Percentiles rank a stretch among this genome's conserved stretches.
These are phyloP conservation scores for Mormyrus hasselquistii DNA, from an alignment of 2,797 vertebrate species.

Conservation along the genomic window DNA sequence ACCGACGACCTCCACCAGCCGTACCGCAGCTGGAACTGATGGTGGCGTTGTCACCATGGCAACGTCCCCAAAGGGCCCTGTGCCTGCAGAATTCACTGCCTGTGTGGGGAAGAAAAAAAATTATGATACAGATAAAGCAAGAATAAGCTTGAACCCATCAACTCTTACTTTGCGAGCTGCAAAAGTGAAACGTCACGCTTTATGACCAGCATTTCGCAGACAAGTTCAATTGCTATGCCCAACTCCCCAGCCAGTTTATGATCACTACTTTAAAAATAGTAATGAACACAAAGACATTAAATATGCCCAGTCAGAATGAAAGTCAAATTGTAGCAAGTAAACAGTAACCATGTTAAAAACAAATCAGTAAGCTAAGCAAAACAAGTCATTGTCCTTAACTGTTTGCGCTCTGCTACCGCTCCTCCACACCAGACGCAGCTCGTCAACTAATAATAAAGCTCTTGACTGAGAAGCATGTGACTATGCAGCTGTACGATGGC, in stretches of 20 bases:
- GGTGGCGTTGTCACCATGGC: conserved; percentile 55
- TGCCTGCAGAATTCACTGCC: conserved; percentile 62
- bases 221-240: background rate
- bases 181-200: background rate
- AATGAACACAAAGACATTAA: background rate
- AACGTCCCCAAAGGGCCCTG: conserved; percentile 59
- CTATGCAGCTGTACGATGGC: background rate
- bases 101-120: conserved; percentile 30
- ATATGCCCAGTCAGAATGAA: background rate
- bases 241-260: background rate
- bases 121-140: background rate
- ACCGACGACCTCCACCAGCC: conserved; percentile 52
- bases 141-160: background rate
- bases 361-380: background rate
- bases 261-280: background rate
- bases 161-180: background rate
- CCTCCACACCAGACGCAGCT: background rate
- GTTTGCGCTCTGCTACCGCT: background rate
- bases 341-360: background rate
- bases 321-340: background rate
- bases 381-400: background rate
- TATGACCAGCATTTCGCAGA: background rate
- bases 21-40: conserved; percentile 57
- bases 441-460: background rate
- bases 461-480: background rate